These are phyloP conservation scores for Sinocyclocheilus rhinocerous DNA, from an alignment of 2,113 vertebrate species.

Conservation along the genomic window DNA sequence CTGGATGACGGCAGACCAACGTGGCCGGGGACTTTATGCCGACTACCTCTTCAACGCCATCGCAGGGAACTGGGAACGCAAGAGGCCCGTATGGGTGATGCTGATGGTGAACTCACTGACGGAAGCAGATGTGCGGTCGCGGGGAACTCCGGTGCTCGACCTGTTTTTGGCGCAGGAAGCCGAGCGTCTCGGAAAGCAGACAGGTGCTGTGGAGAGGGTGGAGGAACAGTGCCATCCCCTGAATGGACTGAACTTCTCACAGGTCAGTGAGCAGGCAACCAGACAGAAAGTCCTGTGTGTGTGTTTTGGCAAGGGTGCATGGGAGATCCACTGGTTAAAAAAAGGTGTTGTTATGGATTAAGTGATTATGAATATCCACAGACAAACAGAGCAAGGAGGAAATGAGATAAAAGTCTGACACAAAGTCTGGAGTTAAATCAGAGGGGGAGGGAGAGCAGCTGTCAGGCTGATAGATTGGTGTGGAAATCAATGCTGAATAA, in stretches of 20 bases:
- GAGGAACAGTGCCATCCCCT: slow-evolving; percentile 97
- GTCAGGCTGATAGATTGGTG: slow-evolving; percentile 44
- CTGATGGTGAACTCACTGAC: slow-evolving; percentile 99
- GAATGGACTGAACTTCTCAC: slow-evolving; percentile 96
- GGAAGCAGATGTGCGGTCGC: slow-evolving; percentile 90
- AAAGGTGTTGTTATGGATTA: slow-evolving; percentile 24
- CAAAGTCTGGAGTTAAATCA: slow-evolving; percentile 30
- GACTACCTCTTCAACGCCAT: slow-evolving; percentile 98
- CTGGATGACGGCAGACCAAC: slow-evolving; percentile 95
- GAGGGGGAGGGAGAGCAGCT: neutral
- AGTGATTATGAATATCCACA: slow-evolving; percentile 39
- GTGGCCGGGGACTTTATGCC: slow-evolving; percentile 90
- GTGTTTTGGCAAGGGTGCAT: slow-evolving; percentile 11
- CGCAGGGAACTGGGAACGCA: slow-evolving; percentile 97
- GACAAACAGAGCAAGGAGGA: slow-evolving; percentile 34
- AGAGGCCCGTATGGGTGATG: slow-evolving; percentile 98
- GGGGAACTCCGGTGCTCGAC: slow-evolving; percentile 92
- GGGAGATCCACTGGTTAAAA: slow-evolving; percentile 28
- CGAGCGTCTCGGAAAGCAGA: slow-evolving; percentile 87
- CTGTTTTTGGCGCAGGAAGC: slow-evolving; percentile 95
- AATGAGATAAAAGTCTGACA: slow-evolving; percentile 15
- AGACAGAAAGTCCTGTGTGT: slow-evolving; percentile 19
- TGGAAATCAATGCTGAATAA: slow-evolving; percentile 45
- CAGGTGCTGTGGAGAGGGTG: slow-evolving; percentile 91
- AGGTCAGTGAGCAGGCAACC: slow-evolving; percentile 76